Evolutionary conservation across 2,797 vertebrate genomes (phyloP).

Genomic region (Mormyrops attenuatus): DNA sequence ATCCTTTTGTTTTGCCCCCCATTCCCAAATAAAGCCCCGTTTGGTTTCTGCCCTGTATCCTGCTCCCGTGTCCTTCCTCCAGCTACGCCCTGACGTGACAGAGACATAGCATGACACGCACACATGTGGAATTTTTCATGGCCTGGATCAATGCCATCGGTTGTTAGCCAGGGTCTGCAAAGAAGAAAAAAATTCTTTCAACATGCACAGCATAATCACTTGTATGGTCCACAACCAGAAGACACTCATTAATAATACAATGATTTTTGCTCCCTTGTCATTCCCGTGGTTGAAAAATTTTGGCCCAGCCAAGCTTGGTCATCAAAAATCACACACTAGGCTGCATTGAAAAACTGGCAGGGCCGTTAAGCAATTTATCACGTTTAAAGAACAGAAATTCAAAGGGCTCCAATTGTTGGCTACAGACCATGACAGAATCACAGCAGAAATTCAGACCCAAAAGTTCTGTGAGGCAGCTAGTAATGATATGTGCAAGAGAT

Average conservation of each 20-base stretch:
- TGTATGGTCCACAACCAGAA: background rate
- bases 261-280: background rate
- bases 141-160: background rate
- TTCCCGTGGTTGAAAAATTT: background rate
- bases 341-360: background rate
- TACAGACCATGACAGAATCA: background rate
- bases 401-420: background rate
- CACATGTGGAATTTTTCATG: background rate
- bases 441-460: background rate
- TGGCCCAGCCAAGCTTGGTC: constrained; percentile 1
- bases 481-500: background rate
- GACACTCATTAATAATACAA: constrained; percentile 2
- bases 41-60: background rate
- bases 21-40: background rate
- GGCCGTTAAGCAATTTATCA: background rate
- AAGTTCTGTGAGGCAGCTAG: background rate
- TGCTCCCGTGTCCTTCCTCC: background rate
- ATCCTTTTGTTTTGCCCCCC: background rate
- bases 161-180: background rate
- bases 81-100: background rate
- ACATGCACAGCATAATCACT: background rate
- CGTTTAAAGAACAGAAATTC: background rate
- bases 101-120: background rate
- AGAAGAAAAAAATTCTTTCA: background rate
- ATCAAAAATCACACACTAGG: constrained; percentile 6